Evolutionary conservation across 2,888 invertebrate genomes (phyloP), one percentile per base, ranked within the genome.

Genomic region (Bombylius major): DNA sequence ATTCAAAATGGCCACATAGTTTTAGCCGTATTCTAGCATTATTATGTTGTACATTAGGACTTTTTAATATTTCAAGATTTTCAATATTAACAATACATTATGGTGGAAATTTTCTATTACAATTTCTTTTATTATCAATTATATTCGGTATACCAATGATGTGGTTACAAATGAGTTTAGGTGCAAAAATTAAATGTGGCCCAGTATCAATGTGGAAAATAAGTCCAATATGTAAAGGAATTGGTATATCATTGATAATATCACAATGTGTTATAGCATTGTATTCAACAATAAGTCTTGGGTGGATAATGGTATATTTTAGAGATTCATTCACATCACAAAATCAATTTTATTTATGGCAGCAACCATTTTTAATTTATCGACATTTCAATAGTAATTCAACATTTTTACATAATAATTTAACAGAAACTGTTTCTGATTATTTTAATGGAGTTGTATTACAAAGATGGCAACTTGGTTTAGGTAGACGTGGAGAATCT

Each of bases 171-270:
- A 80, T 90, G 71, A 87, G 89, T 63, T 76, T 93, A 64, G 93
- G 94, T 4, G 89, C 91, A 71, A 86, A 89, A 64, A 76, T 93
- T 58, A 83, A 85, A 50, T 82, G 89, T 0, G 93, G 93, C 0
- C 87, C 90, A 3, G 82, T 93, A 58, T 90, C 91, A 65, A 92
- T 93, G 92, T 94, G 93, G 93, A 82, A 82, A 66, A 91, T 93
- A 66, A 92, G 92, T 55, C 94, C 94, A 0, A 82, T 93, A 64
- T 92, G 93, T 70, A 87, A 89, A 76, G 93, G 94, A 5, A 87
- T 93, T 31, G 93, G 93, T 23, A 84, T 92, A 53, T 84, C 91
- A 0, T 73, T 93, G 62, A 78, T 92, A 32, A 72, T 87, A 57
- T 82, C 85, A 7, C 92, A 92, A 70, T 86, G 86, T 6, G 77